Evolutionary conservation across 2,888 invertebrate species (phyloP), one percentile per base, ranked within the genome.

Genomic region (Tribolium freemani): DNA sequence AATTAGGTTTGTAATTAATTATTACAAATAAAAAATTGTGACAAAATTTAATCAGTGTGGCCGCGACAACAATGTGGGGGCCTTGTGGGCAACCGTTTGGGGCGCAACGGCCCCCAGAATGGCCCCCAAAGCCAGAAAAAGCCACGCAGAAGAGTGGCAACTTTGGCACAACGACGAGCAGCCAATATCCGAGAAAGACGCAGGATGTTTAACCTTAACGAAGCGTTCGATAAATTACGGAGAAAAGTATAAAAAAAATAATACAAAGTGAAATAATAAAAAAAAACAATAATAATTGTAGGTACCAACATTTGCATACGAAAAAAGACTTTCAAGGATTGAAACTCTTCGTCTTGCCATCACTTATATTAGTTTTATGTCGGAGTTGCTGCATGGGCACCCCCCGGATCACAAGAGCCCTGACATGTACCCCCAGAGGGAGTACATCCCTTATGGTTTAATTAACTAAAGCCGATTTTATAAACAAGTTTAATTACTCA

Each of bases 341-440:
- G 98, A 98, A 87, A 98, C 98, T 0, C 89, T 98, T 0, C 91
- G 97, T 0, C 88, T 98, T 81, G 98, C 98, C 64, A 97, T 98
- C 81, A 97, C 96, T 0, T 98, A 98, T 88, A 98, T 98, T 82
- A 93, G 95, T 75, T 98, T 98, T 87, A 98, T 98, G 98, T 93
- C 95, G 26, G 97, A 98, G 83, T 88, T 98, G 4, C 88, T 96
- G 9, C 92, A 92, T 76, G 93, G 93, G 5, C 86, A 85, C 71
- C 80, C 83, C 13, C 76, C 83, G 3, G 86, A 86, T 72, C 83
- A 83, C 53, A 86, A 86, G 73, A 80, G 75, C 9, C 77, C 82
- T 0, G 87, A 87, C 56, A 78, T 85, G 21, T 87, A 86, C 75
- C 78, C 85, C 0, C 84, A 79, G 72, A 81, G 87, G 44, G 88